These are phyloP conservation scores for Drosophila bunnanda DNA, from an alignment of 2,888 invertebrate genomes.

Conservation along the genomic window DNA sequence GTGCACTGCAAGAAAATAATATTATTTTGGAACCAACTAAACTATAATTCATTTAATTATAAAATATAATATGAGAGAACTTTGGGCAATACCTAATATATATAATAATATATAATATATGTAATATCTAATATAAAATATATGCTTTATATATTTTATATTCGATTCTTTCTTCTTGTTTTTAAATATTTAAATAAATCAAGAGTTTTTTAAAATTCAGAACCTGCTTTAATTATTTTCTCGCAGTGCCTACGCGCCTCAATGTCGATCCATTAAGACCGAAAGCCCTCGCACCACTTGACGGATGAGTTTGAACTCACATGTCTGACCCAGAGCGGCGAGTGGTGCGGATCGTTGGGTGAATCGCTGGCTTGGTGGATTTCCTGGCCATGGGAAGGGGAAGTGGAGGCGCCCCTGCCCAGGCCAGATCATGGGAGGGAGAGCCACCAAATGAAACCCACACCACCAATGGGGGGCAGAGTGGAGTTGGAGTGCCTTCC, in stretches of 20 bases:
- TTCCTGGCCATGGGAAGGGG: slow-evolving; percentile 10
- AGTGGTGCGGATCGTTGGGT: slow-evolving; percentile 24
- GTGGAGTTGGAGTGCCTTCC: slow-evolving; percentile 27
- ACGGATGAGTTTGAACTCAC: slow-evolving; percentile 84
- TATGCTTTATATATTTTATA: too few species aligned
- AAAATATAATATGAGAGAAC: neutral
- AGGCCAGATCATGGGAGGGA: slow-evolving; percentile 57
- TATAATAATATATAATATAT: too few species aligned
- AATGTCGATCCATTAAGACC: slow-evolving; percentile 80
- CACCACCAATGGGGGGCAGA: slow-evolving; percentile 68
- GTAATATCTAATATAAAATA: too few species aligned
- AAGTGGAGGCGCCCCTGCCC: slow-evolving; percentile 60
- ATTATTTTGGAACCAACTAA: neutral
- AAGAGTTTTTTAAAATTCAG: neutral
- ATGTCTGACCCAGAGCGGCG: slow-evolving; percentile 77
- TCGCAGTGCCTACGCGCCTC: slow-evolving; percentile 37
- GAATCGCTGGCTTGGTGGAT: slow-evolving; percentile 24
- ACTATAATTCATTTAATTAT: neutral
- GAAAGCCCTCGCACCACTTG: slow-evolving; percentile 75
- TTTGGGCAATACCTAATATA: too few species aligned
- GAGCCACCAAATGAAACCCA: slow-evolving; percentile 69
- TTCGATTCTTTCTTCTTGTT: too few species aligned
- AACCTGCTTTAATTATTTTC: neutral
- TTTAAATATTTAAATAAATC: neutral
- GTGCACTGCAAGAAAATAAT: slow-evolving; percentile 2